Conservation (phyloP, 2,797 vertebrate genomes). For the Chelmon rostratus region DNA sequence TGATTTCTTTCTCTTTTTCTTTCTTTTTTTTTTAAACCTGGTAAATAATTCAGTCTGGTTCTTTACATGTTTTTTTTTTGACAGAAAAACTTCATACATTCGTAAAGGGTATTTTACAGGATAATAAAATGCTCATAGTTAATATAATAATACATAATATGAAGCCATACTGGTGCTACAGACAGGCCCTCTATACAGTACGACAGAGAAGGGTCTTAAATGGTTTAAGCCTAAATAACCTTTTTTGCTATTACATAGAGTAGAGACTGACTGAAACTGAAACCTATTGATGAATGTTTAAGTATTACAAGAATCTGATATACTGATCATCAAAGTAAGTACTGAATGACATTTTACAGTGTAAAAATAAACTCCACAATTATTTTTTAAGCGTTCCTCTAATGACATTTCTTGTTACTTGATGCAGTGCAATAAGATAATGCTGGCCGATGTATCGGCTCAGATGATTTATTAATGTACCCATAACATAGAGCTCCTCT, state of each 20-base stretch:
- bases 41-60: neutral
- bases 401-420: neutral
- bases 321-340: too few species aligned
- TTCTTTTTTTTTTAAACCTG: neutral
- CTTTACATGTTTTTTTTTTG: neutral
- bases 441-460: neutral
- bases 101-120: too few species aligned
- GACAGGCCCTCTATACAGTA: too few species aligned
- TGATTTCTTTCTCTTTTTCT: constrained; percentile 8
- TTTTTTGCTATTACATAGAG: too few species aligned
- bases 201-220: too few species aligned
- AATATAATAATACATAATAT: too few species aligned
- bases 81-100: neutral
- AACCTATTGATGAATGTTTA: too few species aligned
- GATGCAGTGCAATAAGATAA: neutral
- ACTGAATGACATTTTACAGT: too few species aligned
- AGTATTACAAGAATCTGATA: too few species aligned
- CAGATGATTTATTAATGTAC: neutral
- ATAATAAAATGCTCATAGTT: neutral
- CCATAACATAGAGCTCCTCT: neutral
- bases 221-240: too few species aligned
- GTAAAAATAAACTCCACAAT: neutral
- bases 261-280: too few species aligned
- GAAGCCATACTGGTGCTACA: neutral
- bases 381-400: neutral